Conservation (phyloP, 2,113 vertebrate species). For the Penelope pileata region DNA sequence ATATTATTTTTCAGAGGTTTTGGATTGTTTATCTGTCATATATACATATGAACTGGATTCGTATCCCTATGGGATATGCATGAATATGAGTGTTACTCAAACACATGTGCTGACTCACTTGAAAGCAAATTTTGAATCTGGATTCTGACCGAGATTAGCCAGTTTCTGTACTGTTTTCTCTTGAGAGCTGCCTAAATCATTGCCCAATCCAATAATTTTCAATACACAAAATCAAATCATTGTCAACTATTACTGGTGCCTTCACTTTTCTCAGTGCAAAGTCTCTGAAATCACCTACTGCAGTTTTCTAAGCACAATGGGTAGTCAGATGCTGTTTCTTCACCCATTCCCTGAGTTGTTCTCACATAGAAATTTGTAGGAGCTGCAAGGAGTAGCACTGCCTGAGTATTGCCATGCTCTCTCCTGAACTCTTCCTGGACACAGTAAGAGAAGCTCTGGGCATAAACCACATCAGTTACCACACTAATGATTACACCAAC, state of each 20-base stretch:
- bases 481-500: background rate
- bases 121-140: background rate
- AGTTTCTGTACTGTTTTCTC: background rate
- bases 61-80: background rate
- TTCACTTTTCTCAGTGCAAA: background rate
- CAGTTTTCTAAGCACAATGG: background rate
- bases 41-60: background rate
- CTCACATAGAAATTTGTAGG: background rate
- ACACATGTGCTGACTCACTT: background rate
- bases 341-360: fast-evolving
- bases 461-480: background rate
- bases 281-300: background rate
- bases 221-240: background rate
- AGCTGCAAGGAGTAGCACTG: background rate
- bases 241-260: background rate
- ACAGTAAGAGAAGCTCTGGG: background rate
- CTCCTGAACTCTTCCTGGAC: background rate
- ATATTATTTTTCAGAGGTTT: conserved; percentile 37
- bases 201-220: background rate
- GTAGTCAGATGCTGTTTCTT: background rate
- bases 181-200: background rate
- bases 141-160: background rate
- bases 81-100: background rate
- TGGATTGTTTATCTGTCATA: background rate
- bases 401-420: background rate